Percentiles rank a stretch among this genome's conserved stretches.
Conservation (phyloP, 2,113 vertebrate genomes). For the Myotis lucifugus region DNA sequence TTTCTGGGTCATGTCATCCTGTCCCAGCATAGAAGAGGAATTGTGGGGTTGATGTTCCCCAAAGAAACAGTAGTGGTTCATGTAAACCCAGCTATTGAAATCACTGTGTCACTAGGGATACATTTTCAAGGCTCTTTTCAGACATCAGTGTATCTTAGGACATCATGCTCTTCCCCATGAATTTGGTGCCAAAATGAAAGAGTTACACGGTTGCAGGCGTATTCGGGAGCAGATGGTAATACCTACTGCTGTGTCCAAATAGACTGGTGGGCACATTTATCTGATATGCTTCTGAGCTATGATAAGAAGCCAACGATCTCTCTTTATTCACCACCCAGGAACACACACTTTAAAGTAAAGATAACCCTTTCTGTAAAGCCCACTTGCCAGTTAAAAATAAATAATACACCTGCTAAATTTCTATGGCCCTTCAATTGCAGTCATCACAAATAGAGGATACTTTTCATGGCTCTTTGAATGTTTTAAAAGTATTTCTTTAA, state of each 20-base stretch:
- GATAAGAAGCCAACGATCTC: constrained; percentile 79
- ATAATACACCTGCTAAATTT: constrained; percentile 56
- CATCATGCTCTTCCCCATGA: constrained; percentile 72
- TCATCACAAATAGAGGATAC: constrained; percentile 55
- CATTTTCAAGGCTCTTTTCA: constrained; percentile 80
- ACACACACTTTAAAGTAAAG: constrained; percentile 77
- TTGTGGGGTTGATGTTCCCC: background rate
- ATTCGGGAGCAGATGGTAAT: constrained; percentile 86
- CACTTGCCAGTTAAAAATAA: constrained; percentile 63
- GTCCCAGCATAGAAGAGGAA: constrained; percentile 5
- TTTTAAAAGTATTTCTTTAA: constrained; percentile 48
- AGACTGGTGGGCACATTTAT: constrained; percentile 84
- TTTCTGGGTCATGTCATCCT: constrained; percentile 70
- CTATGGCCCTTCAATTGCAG: constrained; percentile 62
- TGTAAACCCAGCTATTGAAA: constrained; percentile 55
- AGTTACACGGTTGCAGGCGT: constrained; percentile 75
- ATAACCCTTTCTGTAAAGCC: constrained; percentile 62
- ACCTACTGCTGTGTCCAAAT: constrained; percentile 85
- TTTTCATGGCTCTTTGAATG: constrained; percentile 52
- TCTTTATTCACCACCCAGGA: constrained; percentile 80
- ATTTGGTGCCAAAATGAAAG: constrained; percentile 81
- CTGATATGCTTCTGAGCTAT: constrained; percentile 80
- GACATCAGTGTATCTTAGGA: constrained; percentile 79
- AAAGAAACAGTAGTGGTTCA: constrained; percentile 39
- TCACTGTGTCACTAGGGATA: constrained; percentile 65